Base-by-base conservation (phyloP, 2,113 vertebrate species). In the Alethe castanea region DNA sequence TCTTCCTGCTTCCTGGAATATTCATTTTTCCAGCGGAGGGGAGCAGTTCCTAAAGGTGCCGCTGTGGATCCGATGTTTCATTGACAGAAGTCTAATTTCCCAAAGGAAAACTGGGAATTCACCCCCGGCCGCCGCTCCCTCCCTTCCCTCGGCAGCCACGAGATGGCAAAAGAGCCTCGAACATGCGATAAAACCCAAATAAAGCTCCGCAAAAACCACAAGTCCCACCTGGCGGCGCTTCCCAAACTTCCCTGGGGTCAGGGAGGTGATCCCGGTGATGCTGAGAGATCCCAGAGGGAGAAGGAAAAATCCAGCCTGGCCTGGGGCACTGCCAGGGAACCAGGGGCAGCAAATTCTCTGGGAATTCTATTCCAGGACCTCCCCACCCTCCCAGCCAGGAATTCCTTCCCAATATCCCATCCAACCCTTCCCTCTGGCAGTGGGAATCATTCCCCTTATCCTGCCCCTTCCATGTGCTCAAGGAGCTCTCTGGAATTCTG, bases 151-250 rank as follows among this genome's bases (percentile, higher is more conserved):
- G 90, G 65, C 92, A 66, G 94, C 97, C 98, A 97, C 97, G 86
- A 97, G 98, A 87, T 98, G 98, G 98, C 98, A 97, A 65, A 95
- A 86, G 52, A 88, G 94, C 78, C 50, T 92, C 90, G 86, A 52
- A 40, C 64, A 96, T 96, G 53, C 11, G 12, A 14, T 2, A 52
- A 52, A 52, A 52, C 26, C 25, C 50, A 9, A 19, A 20, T 20
- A 31, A 64, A 91, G 56, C 31, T 40, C 90, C 1, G 18, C 25
- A 4, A 42, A 42, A n/a, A 6, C 23, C 31, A 3, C 0, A 2
- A 38, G 33, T 14, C 28, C 42, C 8, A 3, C 17, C 23, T 2
- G 59, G 6, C 0, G 4, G 12, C 1, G 36, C 8, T 24, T 50
- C 3, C 12, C n/a, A 2, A 4, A 4, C 5, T 48, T 14, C 24